Evolutionary conservation across 2,113 vertebrate species (phyloP).

Genomic region (Heliornis fulica): DNA sequence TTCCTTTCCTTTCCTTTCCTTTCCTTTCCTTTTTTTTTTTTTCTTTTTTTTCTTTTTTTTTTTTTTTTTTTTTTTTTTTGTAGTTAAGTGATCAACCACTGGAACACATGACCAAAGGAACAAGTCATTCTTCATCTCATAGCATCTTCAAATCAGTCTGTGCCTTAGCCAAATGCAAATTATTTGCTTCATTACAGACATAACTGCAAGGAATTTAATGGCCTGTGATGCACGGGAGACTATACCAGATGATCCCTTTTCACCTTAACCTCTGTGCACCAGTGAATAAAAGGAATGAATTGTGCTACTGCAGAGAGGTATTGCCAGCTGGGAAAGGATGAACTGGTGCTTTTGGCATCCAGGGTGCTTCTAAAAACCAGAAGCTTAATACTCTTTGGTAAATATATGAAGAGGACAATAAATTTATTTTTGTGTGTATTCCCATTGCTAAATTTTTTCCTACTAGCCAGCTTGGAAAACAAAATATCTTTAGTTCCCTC

Average conservation of each 20-base stretch:
- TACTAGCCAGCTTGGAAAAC: neutral
- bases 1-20: no score
- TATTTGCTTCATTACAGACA: neutral
- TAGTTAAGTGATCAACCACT: neutral
- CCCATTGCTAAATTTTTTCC: neutral
- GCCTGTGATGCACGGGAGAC: neutral
- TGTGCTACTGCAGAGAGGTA: neutral
- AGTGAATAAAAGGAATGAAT: neutral
- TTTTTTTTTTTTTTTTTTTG: neutral
- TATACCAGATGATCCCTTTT: neutral
- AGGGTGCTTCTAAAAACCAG: neutral
- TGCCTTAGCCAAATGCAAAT: neutral
- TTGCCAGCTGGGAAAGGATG: neutral
- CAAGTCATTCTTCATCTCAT: neutral
- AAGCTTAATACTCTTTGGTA: neutral
- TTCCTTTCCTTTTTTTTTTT: no score
- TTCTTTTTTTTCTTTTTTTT: neutral
- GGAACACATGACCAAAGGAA: neutral
- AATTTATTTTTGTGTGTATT: neutral
- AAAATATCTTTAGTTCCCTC: neutral
- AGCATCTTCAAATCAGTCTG: neutral
- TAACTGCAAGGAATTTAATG: neutral
- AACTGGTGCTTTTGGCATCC: neutral
- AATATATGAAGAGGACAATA: neutral
- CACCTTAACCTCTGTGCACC: neutral